A percentile compares a stretch with the other conserved stretches of the same genome.
phyloP scores from a whole-genome alignment of 2,888 invertebrate genomes.

The Patella caerulea region DNA sequence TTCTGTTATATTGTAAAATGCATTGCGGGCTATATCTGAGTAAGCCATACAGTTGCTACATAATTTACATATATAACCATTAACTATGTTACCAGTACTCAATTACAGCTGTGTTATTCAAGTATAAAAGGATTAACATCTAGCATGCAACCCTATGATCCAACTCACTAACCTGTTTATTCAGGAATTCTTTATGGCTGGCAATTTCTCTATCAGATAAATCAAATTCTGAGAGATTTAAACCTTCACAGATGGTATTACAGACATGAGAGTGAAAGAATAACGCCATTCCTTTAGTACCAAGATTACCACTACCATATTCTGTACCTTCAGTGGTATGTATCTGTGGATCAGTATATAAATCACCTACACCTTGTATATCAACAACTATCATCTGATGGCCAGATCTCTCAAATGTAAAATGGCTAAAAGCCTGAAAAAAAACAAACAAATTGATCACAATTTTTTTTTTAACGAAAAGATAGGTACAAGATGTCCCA shows the following conservation, averaged over 20 bases:
- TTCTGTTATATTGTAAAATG: too few species aligned
- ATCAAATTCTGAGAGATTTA: constrained; percentile 75
- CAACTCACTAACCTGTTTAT: constrained; percentile 45
- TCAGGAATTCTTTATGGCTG: constrained; percentile 43
- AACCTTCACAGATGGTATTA: constrained; percentile 74
- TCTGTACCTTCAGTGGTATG: constrained; percentile 74
- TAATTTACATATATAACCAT: too few species aligned
- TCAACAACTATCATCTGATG: constrained; percentile 76
- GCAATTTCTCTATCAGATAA: constrained; percentile 71
- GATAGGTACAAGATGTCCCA: too few species aligned
- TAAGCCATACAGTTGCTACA: too few species aligned
- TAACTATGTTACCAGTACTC: too few species aligned
- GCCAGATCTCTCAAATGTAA: constrained; percentile 77
- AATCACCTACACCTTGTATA: constrained; percentile 76
- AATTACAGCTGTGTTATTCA: not conserved
- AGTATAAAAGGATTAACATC: not conserved
- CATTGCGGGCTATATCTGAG: too few species aligned
- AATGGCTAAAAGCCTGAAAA: constrained; percentile 75
- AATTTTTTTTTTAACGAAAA: too few species aligned
- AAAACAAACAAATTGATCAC: too few species aligned
- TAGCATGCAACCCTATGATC: not conserved
- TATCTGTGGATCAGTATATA: constrained; percentile 77
- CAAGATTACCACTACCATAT: constrained; percentile 76
- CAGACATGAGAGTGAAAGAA: constrained; percentile 76
- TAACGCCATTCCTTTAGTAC: constrained; percentile 76